phyloP scores from a whole-genome alignment of 2,888 invertebrate genomes.

The Isoperla grammatica region DNA sequence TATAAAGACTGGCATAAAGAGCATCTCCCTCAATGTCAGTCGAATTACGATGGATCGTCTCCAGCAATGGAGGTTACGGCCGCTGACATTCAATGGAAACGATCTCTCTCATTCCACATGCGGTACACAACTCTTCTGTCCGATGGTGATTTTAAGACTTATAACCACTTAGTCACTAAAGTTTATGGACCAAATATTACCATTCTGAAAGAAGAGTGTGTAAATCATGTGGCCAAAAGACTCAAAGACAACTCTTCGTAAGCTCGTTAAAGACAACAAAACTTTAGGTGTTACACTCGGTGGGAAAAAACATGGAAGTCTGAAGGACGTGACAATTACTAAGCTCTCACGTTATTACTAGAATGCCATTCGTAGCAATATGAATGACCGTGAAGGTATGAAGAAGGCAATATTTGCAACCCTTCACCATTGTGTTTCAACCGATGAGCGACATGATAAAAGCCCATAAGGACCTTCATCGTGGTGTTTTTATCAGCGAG shows the following conservation, averaged over 20 bases:
- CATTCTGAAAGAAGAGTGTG: conserved; percentile 24
- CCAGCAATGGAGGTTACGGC: conserved; percentile 28
- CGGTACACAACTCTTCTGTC: conserved; percentile 22
- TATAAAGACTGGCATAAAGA: conserved; percentile 28
- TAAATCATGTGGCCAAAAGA: conserved; percentile 24
- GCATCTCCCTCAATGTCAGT: conserved; percentile 26
- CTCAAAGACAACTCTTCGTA: conserved; percentile 18
- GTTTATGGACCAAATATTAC: conserved; percentile 4
- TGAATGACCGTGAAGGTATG: conserved; percentile 27
- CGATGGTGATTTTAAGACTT: conserved; percentile 20
- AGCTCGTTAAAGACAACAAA: conserved; percentile 10
- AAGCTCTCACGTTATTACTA: conserved; percentile 28
- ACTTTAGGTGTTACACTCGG: conserved; percentile 19
- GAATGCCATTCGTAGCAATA: conserved; percentile 29
- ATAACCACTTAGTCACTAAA: conserved; percentile 12
- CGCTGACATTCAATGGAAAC: conserved; percentile 24
- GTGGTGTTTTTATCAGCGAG: too few relatives aligned
- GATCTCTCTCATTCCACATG: conserved; percentile 12
- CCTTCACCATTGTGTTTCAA: too few relatives aligned
- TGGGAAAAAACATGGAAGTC: conserved; percentile 16
- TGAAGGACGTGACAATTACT: conserved; percentile 17
- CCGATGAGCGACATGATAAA: too few relatives aligned
- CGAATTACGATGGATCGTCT: conserved; percentile 29
- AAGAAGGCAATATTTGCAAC: conserved; percentile 26
- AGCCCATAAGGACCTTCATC: too few relatives aligned